Evolutionary conservation across 2,797 vertebrate genomes (phyloP), one percentile per base, ranked within the genome.

Genomic region (Pipistrellus pygmaeus): DNA sequence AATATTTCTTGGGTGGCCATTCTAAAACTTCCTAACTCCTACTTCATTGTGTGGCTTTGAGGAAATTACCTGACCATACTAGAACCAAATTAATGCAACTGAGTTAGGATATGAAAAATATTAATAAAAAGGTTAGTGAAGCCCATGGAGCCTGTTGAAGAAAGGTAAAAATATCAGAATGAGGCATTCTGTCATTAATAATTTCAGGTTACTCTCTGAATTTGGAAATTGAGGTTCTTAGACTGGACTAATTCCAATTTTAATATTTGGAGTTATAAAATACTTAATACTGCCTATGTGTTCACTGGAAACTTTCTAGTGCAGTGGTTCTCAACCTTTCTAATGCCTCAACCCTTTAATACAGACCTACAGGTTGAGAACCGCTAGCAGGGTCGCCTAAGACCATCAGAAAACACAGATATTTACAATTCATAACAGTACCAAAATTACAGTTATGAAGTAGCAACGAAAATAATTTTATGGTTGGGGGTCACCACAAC

Each of bases 101-200:
- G 73, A 82, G n/a, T 62, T 75, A 73, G 46, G n/a, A 76, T 71
- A 83, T 71, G n/a, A 71, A 55, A 82, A 93, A 83, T 78, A 86
- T 76, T 88, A 87, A 86, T 80, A 85, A 95, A 95, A 95, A 94
- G 80, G 44, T 88, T 94, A 77, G 55, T 46, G 41, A 89, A 85
- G n/a, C 32, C 64, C 17, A 80, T 80, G 64, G 20, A 66, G 4
- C 11, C 51, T 71, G 5, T 78, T 83, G 80, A 76, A 72, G 68
- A 68, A 82, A 78, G 46, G 77, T 15, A 91, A 85, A 88, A 95
- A 72, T 80, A 83, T 44, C 55, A 90, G 57, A 69, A 92, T 35
- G 83, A 84, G 35, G 18, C 73, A 38, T 62, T 73, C 20, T 20
- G 62, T 83, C 64, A 76, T 87, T 38, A 76, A 85, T 81, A 90